phyloP scores from a whole-genome alignment of 2,888 invertebrate species.

The Diarsia mendica region DNA sequence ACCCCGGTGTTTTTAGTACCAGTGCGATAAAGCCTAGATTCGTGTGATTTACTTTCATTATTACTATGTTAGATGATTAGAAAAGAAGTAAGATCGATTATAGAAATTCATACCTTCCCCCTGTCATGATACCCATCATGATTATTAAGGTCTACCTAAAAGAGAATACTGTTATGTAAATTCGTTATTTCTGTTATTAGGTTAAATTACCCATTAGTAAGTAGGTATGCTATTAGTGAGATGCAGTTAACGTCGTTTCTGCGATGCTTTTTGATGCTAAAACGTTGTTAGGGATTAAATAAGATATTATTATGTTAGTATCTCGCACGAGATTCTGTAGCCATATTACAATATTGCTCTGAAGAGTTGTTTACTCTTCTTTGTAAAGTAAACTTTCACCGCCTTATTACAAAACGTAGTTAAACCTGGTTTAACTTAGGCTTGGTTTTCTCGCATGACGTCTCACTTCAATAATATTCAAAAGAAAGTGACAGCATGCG shows the following conservation, averaged over 20 bases:
- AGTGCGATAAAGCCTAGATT: constrained; percentile 79
- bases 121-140: constrained; percentile 85
- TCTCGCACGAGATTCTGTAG: constrained; percentile 10
- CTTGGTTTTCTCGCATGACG: too few species aligned
- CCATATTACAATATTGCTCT: constrained; percentile 17
- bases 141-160: constrained; percentile 86
- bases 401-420: too few species aligned
- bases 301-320: constrained; percentile 38
- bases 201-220: constrained; percentile 31
- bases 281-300: constrained; percentile 23
- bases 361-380: constrained; percentile 22
- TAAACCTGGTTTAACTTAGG: too few species aligned
- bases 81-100: constrained; percentile 68
- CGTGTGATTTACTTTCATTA: constrained; percentile 60
- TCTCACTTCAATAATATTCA: too few species aligned
- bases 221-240: background rate
- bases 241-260: background rate
- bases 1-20: constrained; percentile 77
- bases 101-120: constrained; percentile 83
- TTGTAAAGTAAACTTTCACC: background rate
- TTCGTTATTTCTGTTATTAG: constrained; percentile 67
- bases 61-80: constrained; percentile 45
- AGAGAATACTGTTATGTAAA: constrained; percentile 78
- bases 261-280: background rate
- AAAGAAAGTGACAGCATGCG: too few species aligned